Evolutionary conservation across 1,140 invertebrate species (phyloP).

Genomic region (Drosophila kurseongensis): DNA sequence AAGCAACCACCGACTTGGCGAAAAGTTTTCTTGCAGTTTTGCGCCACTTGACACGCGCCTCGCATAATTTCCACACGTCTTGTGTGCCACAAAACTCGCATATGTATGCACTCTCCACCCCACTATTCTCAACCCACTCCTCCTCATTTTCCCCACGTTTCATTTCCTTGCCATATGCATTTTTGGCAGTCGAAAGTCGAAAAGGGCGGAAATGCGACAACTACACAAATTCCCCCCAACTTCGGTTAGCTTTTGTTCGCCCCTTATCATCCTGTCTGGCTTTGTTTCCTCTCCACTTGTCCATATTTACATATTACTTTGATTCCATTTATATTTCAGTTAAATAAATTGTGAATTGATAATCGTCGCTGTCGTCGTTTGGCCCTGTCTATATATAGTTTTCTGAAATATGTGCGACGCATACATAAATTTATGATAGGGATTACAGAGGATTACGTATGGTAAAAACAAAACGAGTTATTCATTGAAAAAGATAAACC

Average conservation of each 20-base stretch:
- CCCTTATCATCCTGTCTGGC: not conserved
- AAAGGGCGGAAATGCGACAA: conserved; percentile 74
- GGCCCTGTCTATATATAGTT: conserved; percentile 34
- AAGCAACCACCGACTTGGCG: conserved; percentile 42
- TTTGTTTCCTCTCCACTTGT: conserved; percentile 32
- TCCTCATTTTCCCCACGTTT: not conserved
- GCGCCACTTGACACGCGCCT: conserved; percentile 75
- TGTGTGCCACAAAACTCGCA: conserved; percentile 33
- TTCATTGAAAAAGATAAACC: too few species aligned
- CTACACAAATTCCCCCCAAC: conserved; percentile 56
- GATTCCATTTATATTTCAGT: conserved; percentile 66
- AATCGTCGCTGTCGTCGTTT: conserved; percentile 18
- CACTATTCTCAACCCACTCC: conserved; percentile 2
- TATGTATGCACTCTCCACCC: conserved; percentile 32
- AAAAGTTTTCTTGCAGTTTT: conserved; percentile 57
- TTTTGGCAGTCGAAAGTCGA: conserved; percentile 65
- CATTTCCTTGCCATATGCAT: conserved; percentile 60
- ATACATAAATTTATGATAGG: conserved; percentile 17
- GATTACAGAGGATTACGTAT: not conserved
- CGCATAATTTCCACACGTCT: conserved; percentile 70
- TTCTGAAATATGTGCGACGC: conserved; percentile 27
- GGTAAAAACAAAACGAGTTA: not conserved
- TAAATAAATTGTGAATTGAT: conserved; percentile 46
- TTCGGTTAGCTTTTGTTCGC: conserved; percentile 31
- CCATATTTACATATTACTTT: conserved; percentile 65